phyloP scores from a whole-genome alignment of 1,140 invertebrate genomes.

The Teleopsis dalmanni region DNA sequence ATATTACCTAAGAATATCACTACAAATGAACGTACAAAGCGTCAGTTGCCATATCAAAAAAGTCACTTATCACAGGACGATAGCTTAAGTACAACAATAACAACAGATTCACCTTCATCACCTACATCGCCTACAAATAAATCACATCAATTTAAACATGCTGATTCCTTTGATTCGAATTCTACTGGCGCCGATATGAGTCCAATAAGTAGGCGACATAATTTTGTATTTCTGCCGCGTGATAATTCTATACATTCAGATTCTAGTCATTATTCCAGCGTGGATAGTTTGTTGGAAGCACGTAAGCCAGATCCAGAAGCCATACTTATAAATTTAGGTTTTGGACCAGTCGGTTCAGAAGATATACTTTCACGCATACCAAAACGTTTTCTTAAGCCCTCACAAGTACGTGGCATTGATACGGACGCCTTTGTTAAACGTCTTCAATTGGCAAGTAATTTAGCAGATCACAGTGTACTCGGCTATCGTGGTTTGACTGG shows the following conservation, averaged over 20 bases:
- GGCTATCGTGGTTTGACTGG: slow-evolving; percentile 58
- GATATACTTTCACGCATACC: slow-evolving; percentile 54
- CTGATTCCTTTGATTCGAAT: slow-evolving; percentile 35
- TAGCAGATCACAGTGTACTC: slow-evolving; percentile 54
- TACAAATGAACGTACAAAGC: slow-evolving; percentile 10
- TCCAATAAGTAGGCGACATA: slow-evolving; percentile 24
- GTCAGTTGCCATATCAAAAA: slow-evolving; percentile 5
- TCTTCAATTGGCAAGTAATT: slow-evolving; percentile 52
- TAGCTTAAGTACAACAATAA: not conserved
- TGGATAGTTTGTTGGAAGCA: slow-evolving; percentile 61
- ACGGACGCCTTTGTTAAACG: slow-evolving; percentile 54
- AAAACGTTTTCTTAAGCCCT: slow-evolving; percentile 54
- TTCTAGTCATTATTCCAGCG: slow-evolving; percentile 62
- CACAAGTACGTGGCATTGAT: slow-evolving; percentile 53
- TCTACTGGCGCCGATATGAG: not conserved
- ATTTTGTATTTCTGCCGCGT: slow-evolving; percentile 41
- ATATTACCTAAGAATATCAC: slow-evolving; percentile 1
- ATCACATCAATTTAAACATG: slow-evolving; percentile 25
- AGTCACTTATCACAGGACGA: not conserved
- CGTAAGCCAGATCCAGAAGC: slow-evolving; percentile 63
- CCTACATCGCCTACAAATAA: not conserved
- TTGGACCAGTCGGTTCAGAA: slow-evolving; percentile 48
- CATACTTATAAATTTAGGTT: slow-evolving; percentile 57
- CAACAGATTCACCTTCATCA: not conserved
- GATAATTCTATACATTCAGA: slow-evolving; percentile 59